These are phyloP conservation scores for Alligator mississippiensis DNA, from an alignment of 2,113 vertebrate species.

Conservation along the genomic window DNA sequence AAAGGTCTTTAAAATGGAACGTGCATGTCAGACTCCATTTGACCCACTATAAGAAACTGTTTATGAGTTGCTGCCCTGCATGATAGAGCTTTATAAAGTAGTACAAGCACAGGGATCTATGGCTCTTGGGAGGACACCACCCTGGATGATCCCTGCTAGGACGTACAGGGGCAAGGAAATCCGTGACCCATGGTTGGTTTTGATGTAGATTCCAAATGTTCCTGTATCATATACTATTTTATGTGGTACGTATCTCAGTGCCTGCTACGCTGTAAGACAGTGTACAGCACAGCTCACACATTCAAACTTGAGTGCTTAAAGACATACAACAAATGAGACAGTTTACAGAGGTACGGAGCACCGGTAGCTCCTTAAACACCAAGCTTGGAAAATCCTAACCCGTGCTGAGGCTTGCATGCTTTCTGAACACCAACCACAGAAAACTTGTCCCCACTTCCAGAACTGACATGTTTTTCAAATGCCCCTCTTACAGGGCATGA, in stretches of 20 bases:
- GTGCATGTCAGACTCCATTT: neutral
- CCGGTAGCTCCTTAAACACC: no score
- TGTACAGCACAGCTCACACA: fast-evolving
- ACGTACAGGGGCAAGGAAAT: neutral
- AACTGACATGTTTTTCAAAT: fast-evolving
- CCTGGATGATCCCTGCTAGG: neutral
- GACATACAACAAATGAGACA: neutral
- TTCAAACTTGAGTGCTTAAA: fast-evolving
- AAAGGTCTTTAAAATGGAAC: neutral
- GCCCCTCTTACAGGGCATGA: neutral
- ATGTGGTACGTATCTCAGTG: neutral
- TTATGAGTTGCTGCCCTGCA: no score
- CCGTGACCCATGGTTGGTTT: neutral
- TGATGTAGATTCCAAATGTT: neutral
- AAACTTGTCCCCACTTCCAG: fast-evolving
- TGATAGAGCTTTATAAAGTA: no score
- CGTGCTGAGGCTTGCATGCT: neutral
- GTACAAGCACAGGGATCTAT: no score
- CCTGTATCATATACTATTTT: neutral
- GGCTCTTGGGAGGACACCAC: neutral
- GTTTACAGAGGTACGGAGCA: neutral
- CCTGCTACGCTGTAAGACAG: fast-evolving
- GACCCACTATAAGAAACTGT: no score
- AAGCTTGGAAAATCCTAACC: neutral
- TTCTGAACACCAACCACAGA: neutral